These are phyloP conservation scores for Leptodactylus fuscus DNA, from an alignment of 2,113 vertebrate genomes.

Conservation along the genomic window DNA sequence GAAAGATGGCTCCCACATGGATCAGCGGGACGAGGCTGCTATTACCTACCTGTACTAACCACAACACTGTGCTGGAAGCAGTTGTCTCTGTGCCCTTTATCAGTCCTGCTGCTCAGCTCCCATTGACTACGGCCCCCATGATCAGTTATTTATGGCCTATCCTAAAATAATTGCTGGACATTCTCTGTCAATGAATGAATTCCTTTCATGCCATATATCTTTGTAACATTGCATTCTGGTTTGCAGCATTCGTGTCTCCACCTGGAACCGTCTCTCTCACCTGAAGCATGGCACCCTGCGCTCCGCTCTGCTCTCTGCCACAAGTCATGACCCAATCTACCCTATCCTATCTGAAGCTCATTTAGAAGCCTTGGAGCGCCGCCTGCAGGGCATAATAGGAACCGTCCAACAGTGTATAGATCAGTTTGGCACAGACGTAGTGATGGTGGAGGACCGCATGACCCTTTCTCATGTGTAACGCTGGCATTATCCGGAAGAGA, in stretches of 20 bases:
- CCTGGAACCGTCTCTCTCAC: slow-evolving; percentile 94
- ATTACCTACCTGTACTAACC: no score
- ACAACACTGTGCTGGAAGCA: no score
- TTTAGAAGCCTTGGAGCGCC: slow-evolving; percentile 87
- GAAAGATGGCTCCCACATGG: no score
- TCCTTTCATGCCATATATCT: not conserved
- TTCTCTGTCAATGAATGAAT: no score
- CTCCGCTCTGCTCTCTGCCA: slow-evolving; percentile 86
- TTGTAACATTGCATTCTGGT: slow-evolving; percentile 52
- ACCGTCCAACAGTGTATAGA: slow-evolving; percentile 95
- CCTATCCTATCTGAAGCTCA: slow-evolving; percentile 87
- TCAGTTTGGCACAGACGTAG: slow-evolving; percentile 86
- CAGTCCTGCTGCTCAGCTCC: no score
- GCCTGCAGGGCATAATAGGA: slow-evolving; percentile 84
- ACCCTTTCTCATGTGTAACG: slow-evolving; percentile 89
- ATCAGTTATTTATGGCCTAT: no score
- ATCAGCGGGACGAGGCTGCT: no score
- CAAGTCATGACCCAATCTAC: slow-evolving; percentile 86
- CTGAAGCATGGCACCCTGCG: slow-evolving; percentile 87
- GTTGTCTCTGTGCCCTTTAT: no score
- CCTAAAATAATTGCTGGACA: no score
- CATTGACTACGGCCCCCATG: no score
- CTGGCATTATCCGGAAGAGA: slow-evolving; percentile 37
- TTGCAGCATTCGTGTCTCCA: slow-evolving; percentile 91
- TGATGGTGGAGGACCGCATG: slow-evolving; percentile 97